Base-by-base conservation (phyloP, 1,140 invertebrate genomes). In the Hormaphis cornu region DNA sequence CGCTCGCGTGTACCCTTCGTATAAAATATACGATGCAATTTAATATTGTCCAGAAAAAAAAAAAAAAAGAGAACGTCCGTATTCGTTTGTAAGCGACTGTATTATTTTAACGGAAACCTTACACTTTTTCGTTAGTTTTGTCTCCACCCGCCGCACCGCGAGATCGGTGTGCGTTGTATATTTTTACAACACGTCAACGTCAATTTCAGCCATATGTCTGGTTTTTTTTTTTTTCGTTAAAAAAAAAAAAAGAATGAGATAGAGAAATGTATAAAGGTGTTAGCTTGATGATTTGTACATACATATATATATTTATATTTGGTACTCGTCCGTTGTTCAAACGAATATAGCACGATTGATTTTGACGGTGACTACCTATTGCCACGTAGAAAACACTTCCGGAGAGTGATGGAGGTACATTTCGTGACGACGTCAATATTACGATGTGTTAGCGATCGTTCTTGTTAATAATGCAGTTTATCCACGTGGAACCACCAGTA, bases 271-370 rank as follows among this genome's bases (percentile, higher is more conserved):
- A 37, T 12, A 16, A 14, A 26, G 14, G 20, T 59, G 56, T 42
- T 42, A 26, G 14, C 26, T 59, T 28, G 37, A 44, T 10, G 28
- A 56, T 35, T 35, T 56, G 18, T 52, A 28, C 16, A 28, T 9
- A 10, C 10, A n/a, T 30, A 9, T 18, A 6, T 33, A 33, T 9
- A 18, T 16, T 4, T n/a, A 7, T 28, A n/a, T 52, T 28, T 56
- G 12, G 20, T 20, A 22, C 16, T 22, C 37, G 30, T 14, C 30
- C 30, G 35, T n/a, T 44, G 56, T n/a, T n/a, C 14, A 59, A 59
- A 59, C 22, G 54, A 42, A 59, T 59, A n/a, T n/a, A n/a, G n/a
- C 14, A 18, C 22, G 30, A 42, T 42, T 42, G 37, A 59, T 59
- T 42, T 44, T 18, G n/a, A 53, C 52, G 18, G 9, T 9, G 30